These are phyloP conservation scores for Schrankia costaestrigalis DNA, from an alignment of 2,888 invertebrate genomes.

Conservation along the genomic window DNA sequence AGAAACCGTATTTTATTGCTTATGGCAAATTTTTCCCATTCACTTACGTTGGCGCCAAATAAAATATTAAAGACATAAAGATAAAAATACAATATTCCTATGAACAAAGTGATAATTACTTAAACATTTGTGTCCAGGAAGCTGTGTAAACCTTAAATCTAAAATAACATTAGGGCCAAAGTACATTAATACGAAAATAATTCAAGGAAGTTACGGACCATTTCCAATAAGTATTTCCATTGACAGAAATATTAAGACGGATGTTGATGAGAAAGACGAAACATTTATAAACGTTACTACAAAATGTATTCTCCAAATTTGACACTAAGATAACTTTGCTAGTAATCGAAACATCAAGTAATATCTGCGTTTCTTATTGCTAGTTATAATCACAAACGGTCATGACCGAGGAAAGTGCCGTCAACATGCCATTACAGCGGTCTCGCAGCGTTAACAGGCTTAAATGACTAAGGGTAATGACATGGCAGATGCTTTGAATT, in stretches of 20 bases:
- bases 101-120: slow-evolving; percentile 40
- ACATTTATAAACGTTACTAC: slow-evolving; percentile 7
- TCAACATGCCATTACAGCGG: slow-evolving; percentile 62
- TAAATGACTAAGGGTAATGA: slow-evolving; percentile 74
- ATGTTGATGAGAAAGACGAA: slow-evolving; percentile 10
- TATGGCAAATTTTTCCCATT: too few species aligned
- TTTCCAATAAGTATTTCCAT: slow-evolving; percentile 26
- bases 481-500: slow-evolving; percentile 72
- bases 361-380: slow-evolving; percentile 42
- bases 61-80: too few species aligned
- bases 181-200: slow-evolving; percentile 30
- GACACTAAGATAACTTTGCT: slow-evolving; percentile 1
- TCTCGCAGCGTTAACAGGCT: slow-evolving; percentile 70
- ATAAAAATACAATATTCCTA: too few species aligned
- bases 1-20: too few species aligned
- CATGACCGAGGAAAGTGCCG: slow-evolving; percentile 61
- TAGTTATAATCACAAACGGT: slow-evolving; percentile 57
- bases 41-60: too few species aligned
- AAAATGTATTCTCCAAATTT: slow-evolving; percentile 1
- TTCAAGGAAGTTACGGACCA: slow-evolving; percentile 27
- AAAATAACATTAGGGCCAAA: slow-evolving; percentile 31
- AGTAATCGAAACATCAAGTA: slow-evolving; percentile 31
- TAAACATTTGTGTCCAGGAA: slow-evolving; percentile 62
- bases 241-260: slow-evolving; percentile 34
- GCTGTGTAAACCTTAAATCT: slow-evolving; percentile 38